Evolutionary conservation across 1,140 invertebrate species (phyloP), one percentile per base, ranked within the genome.

Genomic region (Amphibalanus amphitrite): DNA sequence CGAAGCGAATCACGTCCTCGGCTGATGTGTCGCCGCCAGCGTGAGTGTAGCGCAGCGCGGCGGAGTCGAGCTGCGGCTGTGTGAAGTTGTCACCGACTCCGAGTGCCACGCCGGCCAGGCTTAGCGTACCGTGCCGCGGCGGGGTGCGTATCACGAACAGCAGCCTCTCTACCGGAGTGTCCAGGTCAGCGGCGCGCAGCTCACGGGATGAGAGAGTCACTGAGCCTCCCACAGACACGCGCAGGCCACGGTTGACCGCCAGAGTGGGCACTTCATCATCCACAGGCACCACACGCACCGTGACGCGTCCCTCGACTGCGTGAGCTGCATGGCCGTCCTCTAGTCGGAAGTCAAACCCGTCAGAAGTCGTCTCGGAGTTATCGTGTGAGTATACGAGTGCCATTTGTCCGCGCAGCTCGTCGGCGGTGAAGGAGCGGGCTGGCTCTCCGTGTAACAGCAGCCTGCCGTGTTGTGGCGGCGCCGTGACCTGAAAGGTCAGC

Each of bases 211-310:
- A 80, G 26, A 82, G 80, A 0, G 75, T 33, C 70, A 76, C 77
- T 3, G 74, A 75, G 72, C 81, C 79, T 3, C 79, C 79, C n/a
- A 78, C 73, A n/a, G 72, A 74, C 28, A 82, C 75, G 33, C 81
- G 76, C 30, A 82, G 70, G n/a, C 81, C 81, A 71, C 78, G 79
- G 74, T 82, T 82, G 28, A 81, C 75, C 1, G 77, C 75, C 0
- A 82, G 76, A 71, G 78, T 71, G 6, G 81, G 81, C 0, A 80
- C 79, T 75, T 82, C 81, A 72, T 82, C 81, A 75, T 82, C 80
- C 4, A 81, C 77, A 3, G 81, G 80, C 33, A 80, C 76, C 29
- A 83, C 74, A 29, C 76, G 78, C 69, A 82, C 80, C 13, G 77
- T 75, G 25, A 82, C 74, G 0, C 73, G 77, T 68, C 79, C 79